Conservation (phyloP, 2,113 vertebrate species). For the Synodontis membranacea region DNA sequence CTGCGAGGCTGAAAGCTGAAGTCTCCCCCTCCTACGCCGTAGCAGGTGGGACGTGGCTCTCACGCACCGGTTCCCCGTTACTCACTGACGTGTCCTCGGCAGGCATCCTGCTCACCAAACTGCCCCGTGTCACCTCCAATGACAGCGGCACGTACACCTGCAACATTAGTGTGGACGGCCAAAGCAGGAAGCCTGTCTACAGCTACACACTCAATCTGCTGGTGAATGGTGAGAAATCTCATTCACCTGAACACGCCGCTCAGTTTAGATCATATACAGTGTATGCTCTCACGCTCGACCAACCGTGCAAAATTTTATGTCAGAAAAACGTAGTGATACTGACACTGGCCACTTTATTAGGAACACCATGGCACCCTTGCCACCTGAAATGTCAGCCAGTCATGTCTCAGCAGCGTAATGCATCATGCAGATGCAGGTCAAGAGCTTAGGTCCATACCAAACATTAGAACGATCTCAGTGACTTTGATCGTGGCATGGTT, state of each 20-base stretch:
- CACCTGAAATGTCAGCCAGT: neutral
- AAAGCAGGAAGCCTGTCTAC: slow-evolving; percentile 42
- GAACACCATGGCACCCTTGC: neutral
- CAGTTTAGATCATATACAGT: neutral
- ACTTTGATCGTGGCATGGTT: neutral
- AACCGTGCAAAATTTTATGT: neutral
- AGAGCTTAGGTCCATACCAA: neutral
- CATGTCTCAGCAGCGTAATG: neutral
- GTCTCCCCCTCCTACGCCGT: slow-evolving; percentile 52
- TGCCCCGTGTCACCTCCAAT: slow-evolving; percentile 54
- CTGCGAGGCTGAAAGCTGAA: slow-evolving; percentile 60
- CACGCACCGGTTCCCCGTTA: slow-evolving; percentile 55
- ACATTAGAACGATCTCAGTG: neutral
- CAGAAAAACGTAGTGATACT: neutral
- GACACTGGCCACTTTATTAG: neutral
- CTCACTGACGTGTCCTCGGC: slow-evolving; percentile 44
- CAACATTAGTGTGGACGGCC: slow-evolving; percentile 51
- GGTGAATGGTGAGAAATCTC: slow-evolving; percentile 62
- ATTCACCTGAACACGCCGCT: neutral
- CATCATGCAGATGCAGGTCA: neutral
- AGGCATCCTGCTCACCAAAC: slow-evolving; percentile 61
- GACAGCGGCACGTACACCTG: slow-evolving; percentile 68
- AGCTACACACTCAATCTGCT: slow-evolving; percentile 58
- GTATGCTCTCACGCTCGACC: neutral
- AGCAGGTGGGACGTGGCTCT: slow-evolving; percentile 62